phyloP scores from a whole-genome alignment of 1,140 invertebrate species.

The Nixonia krombeini region DNA sequence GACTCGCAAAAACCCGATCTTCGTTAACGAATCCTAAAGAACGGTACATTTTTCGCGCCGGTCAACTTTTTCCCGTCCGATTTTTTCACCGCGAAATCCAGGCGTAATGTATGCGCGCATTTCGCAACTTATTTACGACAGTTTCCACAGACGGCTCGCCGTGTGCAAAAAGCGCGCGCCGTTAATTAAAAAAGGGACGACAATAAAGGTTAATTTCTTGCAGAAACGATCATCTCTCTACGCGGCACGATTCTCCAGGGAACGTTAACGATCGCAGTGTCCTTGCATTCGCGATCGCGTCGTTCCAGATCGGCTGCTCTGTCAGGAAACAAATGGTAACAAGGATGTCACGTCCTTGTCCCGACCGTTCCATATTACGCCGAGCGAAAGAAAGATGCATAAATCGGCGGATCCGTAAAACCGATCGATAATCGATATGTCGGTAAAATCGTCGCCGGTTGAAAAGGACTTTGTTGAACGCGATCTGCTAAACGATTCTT shows the following conservation, averaged over 20 bases:
- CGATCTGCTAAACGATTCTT: no score
- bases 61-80: no score
- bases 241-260: conserved; percentile 44
- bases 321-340: conserved; percentile 61
- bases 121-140: conserved; percentile 16
- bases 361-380: conserved; percentile 37
- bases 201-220: conserved; percentile 17
- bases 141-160: not conserved
- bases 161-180: conserved; percentile 10
- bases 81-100: no score
- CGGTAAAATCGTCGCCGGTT: no score
- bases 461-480: no score
- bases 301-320: conserved; percentile 55
- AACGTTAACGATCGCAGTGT: conserved; percentile 57
- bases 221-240: conserved; percentile 26
- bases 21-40: no score
- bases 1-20: no score
- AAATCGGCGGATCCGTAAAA: no score
- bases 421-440: no score
- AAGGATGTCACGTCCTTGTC: conserved; percentile 63
- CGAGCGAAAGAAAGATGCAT: conserved; percentile 26
- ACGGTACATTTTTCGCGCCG: no score
- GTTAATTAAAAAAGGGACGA: conserved; percentile 31
- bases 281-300: conserved; percentile 57
- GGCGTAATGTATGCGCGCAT: conserved; percentile 14